Percentiles rank a stretch among this genome's conserved stretches.
These are phyloP conservation scores for Poecilia velifera DNA, from an alignment of 2,797 vertebrate species.

Conservation along the genomic window DNA sequence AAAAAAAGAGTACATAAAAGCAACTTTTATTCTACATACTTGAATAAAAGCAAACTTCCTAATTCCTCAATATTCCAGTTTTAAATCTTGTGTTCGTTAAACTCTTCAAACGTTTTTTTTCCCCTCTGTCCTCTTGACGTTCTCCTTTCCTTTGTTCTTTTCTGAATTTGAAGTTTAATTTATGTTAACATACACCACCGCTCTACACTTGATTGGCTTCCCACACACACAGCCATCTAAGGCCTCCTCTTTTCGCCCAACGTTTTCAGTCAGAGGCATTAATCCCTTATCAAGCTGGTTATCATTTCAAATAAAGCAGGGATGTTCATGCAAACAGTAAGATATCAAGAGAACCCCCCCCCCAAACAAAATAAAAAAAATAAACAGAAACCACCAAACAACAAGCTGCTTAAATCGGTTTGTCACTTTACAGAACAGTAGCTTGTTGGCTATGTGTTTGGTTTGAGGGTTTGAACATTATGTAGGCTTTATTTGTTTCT, in stretches of 20 bases:
- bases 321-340: slow-evolving; percentile 69
- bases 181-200: slow-evolving; percentile 78
- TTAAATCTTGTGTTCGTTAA: slow-evolving; percentile 9
- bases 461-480: not conserved
- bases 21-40: not conserved
- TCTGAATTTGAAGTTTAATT: slow-evolving; percentile 72
- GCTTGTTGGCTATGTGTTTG: slow-evolving; percentile 3
- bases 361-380: not conserved
- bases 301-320: slow-evolving; percentile 80
- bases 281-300: slow-evolving; percentile 81
- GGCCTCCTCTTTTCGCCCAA: slow-evolving; percentile 59
- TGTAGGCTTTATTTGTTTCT: not conserved
- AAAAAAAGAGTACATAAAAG: slow-evolving; percentile 1
- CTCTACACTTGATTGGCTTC: slow-evolving; percentile 45
- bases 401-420: slow-evolving; percentile 58
- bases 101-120: slow-evolving; percentile 28
- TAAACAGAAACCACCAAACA: slow-evolving; percentile 46
- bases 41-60: not conserved
- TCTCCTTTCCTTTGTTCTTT: slow-evolving; percentile 24
- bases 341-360: slow-evolving; percentile 52
- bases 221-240: slow-evolving; percentile 31
- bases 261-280: slow-evolving; percentile 81
- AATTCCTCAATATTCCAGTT: not conserved
- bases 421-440: slow-evolving; percentile 56
- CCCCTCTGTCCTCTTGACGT: slow-evolving; percentile 6